Base-by-base conservation (phyloP, 2,888 invertebrate species). In the Apamea anceps region DNA sequence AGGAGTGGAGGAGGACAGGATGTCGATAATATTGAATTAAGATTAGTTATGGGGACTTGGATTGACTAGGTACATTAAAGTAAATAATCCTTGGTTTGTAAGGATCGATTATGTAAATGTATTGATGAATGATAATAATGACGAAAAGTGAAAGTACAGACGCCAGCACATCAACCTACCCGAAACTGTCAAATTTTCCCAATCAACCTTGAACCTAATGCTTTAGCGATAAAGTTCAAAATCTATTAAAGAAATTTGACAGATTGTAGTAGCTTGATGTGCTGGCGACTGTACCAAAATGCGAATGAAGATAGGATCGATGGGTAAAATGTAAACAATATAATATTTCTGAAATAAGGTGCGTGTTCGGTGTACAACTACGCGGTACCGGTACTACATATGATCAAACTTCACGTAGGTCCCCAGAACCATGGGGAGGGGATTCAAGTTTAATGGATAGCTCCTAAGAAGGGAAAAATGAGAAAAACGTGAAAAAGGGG, bases 1-100 rank as follows among this genome's bases (percentile, higher is more conserved):
- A 57, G 79, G 28, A 62, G 21, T 12, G 63, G 28, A 67, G 84
- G 71, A 82, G 84, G 72, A 82, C 75, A 48, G 79, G 62, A 83
- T 85, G 75, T 66, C 62, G 51, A 68, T 70, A 48, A 65, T 81
- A 66, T 81, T 67, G 82, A 85, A 81, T 81, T 37, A 57, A 15
- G 72, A 74, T 76, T 32, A 37, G 54, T 45, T 66, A 68, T 45
- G 70, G 45, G 0, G 32, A 42, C 7, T 37, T 66, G 6, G 60
- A 54, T 83, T 48, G 32, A 48, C 2, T 12, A 0, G 7, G 32
- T 57, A 72, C 32, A 54, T 71, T 51, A 51, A 18, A 71, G 54
- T 15, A 1, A 25, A 51, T 15, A 25, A 70, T 51, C 15, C 25
- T 4, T 25, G 8, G 8, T 51, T 8, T 25, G 21, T 25, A 51